These are phyloP conservation scores for Acronicta leporina DNA, from an alignment of 2,888 invertebrate genomes.

Conservation along the genomic window DNA sequence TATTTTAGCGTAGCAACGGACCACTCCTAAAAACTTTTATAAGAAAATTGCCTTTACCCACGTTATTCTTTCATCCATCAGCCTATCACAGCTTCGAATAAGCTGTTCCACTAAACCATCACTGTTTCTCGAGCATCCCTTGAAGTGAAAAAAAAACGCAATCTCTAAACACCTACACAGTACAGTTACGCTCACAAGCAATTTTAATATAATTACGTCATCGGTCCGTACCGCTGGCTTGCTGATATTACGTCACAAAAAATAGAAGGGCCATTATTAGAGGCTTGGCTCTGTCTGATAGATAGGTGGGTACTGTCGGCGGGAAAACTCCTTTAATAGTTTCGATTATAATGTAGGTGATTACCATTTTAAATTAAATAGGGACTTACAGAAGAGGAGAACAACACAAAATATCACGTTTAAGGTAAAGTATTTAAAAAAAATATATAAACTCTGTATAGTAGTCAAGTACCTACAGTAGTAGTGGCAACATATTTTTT, in stretches of 20 bases:
- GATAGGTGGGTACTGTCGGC: conserved; percentile 56
- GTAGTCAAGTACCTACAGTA: too few species aligned
- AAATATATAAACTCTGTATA: too few species aligned
- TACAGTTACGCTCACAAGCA: conserved; percentile 20
- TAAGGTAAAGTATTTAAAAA: too few species aligned
- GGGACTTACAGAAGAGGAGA: too few species aligned
- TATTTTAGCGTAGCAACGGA: too few species aligned
- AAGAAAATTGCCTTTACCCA: too few species aligned
- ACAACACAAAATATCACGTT: too few species aligned
- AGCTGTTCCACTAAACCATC: neutral
- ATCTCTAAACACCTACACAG: conserved; percentile 6
- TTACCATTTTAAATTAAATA: too few species aligned
- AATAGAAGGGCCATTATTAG: conserved; percentile 60
- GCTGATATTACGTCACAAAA: conserved; percentile 58
- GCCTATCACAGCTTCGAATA: too few species aligned
- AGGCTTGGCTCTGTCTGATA: conserved; percentile 53
- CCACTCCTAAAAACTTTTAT: too few species aligned
- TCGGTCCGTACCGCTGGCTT: conserved; percentile 45
- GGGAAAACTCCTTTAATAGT: conserved; percentile 35
- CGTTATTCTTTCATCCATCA: too few species aligned
- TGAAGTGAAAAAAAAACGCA: conserved; percentile 4
- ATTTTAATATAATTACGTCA: conserved; percentile 60
- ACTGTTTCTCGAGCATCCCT: neutral
- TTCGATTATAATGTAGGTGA: neutral
- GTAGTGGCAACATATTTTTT: too few species aligned